Conservation (phyloP, 1,140 invertebrate species). For the Akabosia matsudoensis region DNA sequence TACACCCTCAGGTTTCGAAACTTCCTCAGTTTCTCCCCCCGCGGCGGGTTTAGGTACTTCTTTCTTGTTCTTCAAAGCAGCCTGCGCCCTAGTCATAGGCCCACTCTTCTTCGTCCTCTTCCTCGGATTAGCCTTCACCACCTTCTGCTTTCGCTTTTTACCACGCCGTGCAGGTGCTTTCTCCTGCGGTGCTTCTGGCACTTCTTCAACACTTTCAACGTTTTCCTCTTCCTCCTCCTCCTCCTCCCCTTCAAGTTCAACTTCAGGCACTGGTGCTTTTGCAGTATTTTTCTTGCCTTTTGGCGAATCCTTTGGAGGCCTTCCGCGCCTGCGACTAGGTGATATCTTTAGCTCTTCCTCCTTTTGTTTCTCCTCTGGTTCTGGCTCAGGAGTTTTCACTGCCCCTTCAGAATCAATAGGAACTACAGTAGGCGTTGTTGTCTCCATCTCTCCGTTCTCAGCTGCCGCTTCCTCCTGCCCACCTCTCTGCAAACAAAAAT, state of each 20-base stretch:
- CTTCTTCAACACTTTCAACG: conserved; percentile 32
- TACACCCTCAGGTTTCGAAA: background rate
- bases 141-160: conserved; percentile 2
- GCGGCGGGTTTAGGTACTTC: background rate
- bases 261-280: background rate
- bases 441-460: background rate
- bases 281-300: background rate
- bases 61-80: background rate
- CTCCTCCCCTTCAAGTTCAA: background rate
- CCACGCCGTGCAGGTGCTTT: background rate
- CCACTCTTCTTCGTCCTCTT: conserved; percentile 1
- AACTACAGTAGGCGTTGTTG: background rate
- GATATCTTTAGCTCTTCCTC: background rate
- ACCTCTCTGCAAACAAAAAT: too few species aligned
- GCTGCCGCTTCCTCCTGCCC: background rate
- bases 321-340: background rate
- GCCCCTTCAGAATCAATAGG: too few species aligned
- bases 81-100: conserved; percentile 11
- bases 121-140: background rate
- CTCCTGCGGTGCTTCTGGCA: conserved; percentile 45
- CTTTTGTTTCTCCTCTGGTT: background rate
- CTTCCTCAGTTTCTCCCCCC: background rate
- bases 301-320: background rate
- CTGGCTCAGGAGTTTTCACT: background rate
- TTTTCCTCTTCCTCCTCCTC: background rate